Evolutionary conservation across 2,113 vertebrate species (phyloP), one percentile per base, ranked within the genome.

Genomic region (Cinclus mexicanus): DNA sequence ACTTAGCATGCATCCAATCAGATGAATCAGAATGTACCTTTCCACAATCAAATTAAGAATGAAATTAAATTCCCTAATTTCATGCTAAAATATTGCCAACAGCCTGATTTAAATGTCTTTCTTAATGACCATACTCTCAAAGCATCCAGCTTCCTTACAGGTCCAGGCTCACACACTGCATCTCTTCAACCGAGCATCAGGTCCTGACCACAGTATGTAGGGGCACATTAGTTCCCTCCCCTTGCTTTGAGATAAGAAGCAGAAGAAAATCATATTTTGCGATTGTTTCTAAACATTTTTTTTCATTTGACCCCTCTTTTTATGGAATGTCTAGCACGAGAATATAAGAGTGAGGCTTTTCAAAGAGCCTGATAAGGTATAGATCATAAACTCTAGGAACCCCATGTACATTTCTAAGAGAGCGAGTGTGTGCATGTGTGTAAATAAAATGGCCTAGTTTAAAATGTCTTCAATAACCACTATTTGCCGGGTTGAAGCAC

Each of bases 391-490:
- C 33, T 69, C 24, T 18, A 42, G 35, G 44, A 88, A 83, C 29
- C 19, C 33, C 76, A 39, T 13, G 23, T 11, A 31, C 65, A 28
- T 28, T 60, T 67, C 21, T 59, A 22, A 67, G 65, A 56, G 39
- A 26, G 29, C 6, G 72, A 87, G 84, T 41, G 76, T 60, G 81
- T 60, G 83, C 33, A 1, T 71, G 39, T 67, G 79, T 41, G 83
- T 84, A 89, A 94, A 89, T 94, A 92, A 93, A 93, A 94, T 89
- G 93, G 83, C 94, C 94, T 87, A 71, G 80, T 94, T 96, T 94
- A 56, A 91, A 93, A 87, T 23, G 76, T 64, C 78, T 83, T 90
- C 88, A 90, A 91, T 49, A 93, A 41, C 87, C 65, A 50, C 3
- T 3, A 21, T 53, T 41, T 67, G 53, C 39, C 14, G 31, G 86